Conservation (phyloP, 2,888 invertebrate species). For the Steromphala cineraria region DNA sequence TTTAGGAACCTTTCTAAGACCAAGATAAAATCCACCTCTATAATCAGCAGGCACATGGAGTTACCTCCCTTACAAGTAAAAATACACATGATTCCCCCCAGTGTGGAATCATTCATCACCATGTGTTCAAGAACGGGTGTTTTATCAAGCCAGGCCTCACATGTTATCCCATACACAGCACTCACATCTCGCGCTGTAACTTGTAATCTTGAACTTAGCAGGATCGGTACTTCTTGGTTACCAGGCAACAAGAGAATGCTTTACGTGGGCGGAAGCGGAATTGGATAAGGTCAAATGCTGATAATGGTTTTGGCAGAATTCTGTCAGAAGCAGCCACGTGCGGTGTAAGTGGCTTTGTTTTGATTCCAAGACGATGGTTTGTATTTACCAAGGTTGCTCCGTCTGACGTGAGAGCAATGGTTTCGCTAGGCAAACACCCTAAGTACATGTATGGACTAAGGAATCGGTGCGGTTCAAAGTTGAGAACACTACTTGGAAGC, state of each 20-base stretch:
- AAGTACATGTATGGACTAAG: background rate
- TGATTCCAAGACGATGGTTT: background rate
- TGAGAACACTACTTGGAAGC: too few species aligned
- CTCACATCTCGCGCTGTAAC: background rate
- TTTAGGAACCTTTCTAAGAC: too few species aligned
- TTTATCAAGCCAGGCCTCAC: too few species aligned
- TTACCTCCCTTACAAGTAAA: too few species aligned
- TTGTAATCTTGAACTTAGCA: background rate
- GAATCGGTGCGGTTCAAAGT: background rate
- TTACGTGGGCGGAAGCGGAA: constrained; percentile 6
- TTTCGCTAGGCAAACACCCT: background rate
- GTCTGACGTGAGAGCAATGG: background rate
- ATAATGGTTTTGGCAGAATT: background rate
- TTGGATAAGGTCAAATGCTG: constrained; percentile 2
- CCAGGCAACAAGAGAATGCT: background rate
- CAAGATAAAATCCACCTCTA: too few species aligned
- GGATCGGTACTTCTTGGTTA: background rate
- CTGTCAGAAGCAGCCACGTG: background rate
- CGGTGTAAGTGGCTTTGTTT: background rate
- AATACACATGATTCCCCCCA: too few species aligned
- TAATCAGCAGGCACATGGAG: too few species aligned
- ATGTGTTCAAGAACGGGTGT: too few species aligned
- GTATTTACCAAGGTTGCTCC: background rate
- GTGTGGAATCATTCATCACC: too few species aligned
- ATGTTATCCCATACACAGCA: too few species aligned